Conservation (phyloP, 2,797 vertebrate species). For the Sebastiscus albofasciatus region DNA sequence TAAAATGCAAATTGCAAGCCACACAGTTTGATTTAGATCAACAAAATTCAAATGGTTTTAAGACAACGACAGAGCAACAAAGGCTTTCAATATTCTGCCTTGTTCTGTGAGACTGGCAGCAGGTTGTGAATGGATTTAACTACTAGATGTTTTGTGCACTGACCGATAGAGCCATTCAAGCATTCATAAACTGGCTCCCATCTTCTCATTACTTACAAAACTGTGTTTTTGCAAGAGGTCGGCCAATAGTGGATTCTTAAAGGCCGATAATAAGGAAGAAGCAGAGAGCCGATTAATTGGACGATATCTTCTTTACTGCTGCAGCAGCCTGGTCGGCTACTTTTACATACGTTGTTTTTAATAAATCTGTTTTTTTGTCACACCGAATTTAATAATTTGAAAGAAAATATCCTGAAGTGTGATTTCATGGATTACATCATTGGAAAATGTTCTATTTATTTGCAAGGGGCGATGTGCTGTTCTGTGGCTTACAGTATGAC, state of each 20-base stretch:
- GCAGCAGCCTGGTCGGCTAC: too few relatives aligned
- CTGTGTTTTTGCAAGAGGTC: background rate
- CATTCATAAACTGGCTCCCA: rapidly evolving
- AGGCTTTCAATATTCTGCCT: background rate
- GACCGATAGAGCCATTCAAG: background rate
- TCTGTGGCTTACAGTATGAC: too few relatives aligned
- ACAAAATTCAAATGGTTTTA: constrained; percentile 6
- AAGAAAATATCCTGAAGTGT: too few relatives aligned
- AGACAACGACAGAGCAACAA: constrained; percentile 10
- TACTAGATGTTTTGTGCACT: background rate
- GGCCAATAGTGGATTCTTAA: too few relatives aligned
- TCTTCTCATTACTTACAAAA: background rate
- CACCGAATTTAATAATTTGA: background rate
- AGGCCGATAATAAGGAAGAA: too few relatives aligned
- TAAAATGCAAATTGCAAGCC: background rate
- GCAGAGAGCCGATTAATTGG: too few relatives aligned
- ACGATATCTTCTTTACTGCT: too few relatives aligned
- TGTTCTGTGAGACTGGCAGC: background rate
- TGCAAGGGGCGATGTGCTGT: too few relatives aligned
- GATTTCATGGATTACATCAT: background rate
- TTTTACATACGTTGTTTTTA: too few relatives aligned
- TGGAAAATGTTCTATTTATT: too few relatives aligned
- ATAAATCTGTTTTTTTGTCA: background rate
- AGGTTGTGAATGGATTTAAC: background rate
- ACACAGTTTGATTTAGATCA: constrained; percentile 18